Base-by-base conservation (phyloP, 2,888 invertebrate genomes). In the Polyploca ridens region DNA sequence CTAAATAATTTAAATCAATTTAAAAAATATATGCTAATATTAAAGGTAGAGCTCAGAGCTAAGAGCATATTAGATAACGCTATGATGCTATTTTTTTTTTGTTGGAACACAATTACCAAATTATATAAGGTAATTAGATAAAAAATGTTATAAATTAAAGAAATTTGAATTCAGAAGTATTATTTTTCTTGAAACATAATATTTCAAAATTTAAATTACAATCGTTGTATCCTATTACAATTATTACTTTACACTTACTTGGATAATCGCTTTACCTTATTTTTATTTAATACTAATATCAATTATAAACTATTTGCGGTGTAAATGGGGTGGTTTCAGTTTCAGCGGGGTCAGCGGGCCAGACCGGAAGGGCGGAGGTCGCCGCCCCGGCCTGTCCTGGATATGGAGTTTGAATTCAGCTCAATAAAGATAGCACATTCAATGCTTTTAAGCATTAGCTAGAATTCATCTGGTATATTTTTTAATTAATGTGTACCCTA, bases 351-450 rank as follows among this genome's bases (percentile, higher is more conserved):
- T 88, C 87, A 88, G 74, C 78, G 76, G 85, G 85, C 74, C 70
- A 71, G 68, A 63, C 71, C 88, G 87, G 88, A 88, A 89, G 86
- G 86, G 84, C 81, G 85, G 83, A 79, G 85, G 84, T 87, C 85
- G 76, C 74, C 78, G 83, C 82, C 83, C 85, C 70, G 71, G 54
- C 67, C 66, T 73, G 78, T 77, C 82, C 80, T 78, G 77, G 73
- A 80, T 81, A 74, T 62, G 38, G 58, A 63, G 65, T 44, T 60
- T 46, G 69, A 76, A 69, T 64, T 62, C 64, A 61, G 66, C 66
- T 72, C 67, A 74, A 77, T 76, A 67, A 69, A 69, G 63, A 62
- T 66, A 62, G 64, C 67, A 69, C 63, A 68, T 62, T 66, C 57
- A 49, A 62, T 64, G 19, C 54, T 54, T 54, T 27, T 33, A 58